A percentile compares a stretch with the other conserved stretches of the same genome.
phyloP scores from a whole-genome alignment of 2,113 vertebrate species.

The Mustelus asterias region DNA sequence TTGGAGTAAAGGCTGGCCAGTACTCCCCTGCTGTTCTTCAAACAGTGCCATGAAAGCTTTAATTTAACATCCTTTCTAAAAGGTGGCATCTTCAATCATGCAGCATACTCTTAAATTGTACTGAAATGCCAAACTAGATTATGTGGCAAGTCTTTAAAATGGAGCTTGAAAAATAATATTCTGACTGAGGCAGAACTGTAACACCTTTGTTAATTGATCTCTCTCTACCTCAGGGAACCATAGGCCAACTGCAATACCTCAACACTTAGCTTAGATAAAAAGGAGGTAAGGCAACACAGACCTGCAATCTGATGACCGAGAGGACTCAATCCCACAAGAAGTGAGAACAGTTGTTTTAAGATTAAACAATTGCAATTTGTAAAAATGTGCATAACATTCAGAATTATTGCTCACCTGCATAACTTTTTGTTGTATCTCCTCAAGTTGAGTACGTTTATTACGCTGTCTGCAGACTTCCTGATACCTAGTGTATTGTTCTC shows the following conservation, averaged over 20 bases:
- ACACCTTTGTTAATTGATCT: not conserved
- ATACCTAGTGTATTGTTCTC: slow-evolving; percentile 91
- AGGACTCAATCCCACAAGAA: not conserved
- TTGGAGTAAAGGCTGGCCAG: not conserved
- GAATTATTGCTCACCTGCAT: slow-evolving; percentile 76
- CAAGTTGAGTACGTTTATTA: slow-evolving; percentile 89
- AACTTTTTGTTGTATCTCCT: slow-evolving; percentile 95
- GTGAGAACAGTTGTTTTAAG: not conserved
- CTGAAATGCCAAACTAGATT: not conserved
- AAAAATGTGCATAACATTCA: not conserved
- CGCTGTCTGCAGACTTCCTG: slow-evolving; percentile 92
- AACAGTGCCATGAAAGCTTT: not conserved
- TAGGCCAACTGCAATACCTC: not conserved
- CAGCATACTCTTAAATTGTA: not conserved
- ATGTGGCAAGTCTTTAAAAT: not conserved
- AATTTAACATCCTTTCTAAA: not conserved
- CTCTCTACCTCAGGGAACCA: not conserved
- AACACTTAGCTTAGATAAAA: not conserved
- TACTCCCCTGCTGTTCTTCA: not conserved
- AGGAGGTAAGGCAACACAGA: not conserved
- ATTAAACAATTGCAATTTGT: not conserved
- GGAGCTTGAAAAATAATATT: not conserved
- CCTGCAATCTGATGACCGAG: not conserved
- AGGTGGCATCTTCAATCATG: not conserved
- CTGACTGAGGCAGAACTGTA: not conserved